A percentile compares a stretch with the other conserved stretches of the same genome.
These are phyloP conservation scores for Drosophila sproati DNA, from an alignment of 1,140 invertebrate genomes.

Conservation along the genomic window DNA sequence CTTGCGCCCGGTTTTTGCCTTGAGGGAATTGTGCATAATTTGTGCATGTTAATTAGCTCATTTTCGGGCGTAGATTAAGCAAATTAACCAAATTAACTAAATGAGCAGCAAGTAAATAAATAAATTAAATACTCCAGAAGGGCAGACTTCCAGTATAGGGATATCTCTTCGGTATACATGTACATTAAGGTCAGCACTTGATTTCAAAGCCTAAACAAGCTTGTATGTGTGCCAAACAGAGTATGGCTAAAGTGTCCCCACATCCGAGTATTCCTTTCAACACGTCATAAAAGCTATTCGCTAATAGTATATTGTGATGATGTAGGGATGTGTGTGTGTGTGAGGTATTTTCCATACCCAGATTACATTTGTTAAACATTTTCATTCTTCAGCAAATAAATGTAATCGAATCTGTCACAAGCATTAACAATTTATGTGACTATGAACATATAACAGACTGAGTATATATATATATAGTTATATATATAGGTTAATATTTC, in stretches of 20 bases:
- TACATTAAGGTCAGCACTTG: background rate
- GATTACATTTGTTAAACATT: too few species aligned
- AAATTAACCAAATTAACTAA: conserved; percentile 72
- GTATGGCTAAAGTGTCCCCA: background rate
- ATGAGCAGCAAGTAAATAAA: conserved; percentile 63
- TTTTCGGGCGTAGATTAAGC: conserved; percentile 71
- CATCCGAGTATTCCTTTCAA: too few species aligned
- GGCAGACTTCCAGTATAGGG: background rate
- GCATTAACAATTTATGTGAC: too few species aligned
- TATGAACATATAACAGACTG: too few species aligned
- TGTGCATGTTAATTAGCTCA: conserved; percentile 73
- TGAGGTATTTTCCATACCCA: too few species aligned
- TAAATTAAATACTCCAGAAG: conserved; percentile 43
- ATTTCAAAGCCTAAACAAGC: background rate
- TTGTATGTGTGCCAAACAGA: background rate
- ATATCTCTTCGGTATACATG: background rate
- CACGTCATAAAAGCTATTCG: too few species aligned
- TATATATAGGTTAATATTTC: too few species aligned
- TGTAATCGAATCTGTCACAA: too few species aligned
- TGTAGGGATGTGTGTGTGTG: too few species aligned
- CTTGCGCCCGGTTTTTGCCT: conserved; percentile 24
- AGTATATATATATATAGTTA: too few species aligned
- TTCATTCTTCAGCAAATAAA: too few species aligned
- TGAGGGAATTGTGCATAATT: conserved; percentile 73
- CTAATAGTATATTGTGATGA: too few species aligned